These are phyloP conservation scores for Pseudomyrmex pallidus DNA, from an alignment of 1,140 invertebrate genomes.

Conservation along the genomic window DNA sequence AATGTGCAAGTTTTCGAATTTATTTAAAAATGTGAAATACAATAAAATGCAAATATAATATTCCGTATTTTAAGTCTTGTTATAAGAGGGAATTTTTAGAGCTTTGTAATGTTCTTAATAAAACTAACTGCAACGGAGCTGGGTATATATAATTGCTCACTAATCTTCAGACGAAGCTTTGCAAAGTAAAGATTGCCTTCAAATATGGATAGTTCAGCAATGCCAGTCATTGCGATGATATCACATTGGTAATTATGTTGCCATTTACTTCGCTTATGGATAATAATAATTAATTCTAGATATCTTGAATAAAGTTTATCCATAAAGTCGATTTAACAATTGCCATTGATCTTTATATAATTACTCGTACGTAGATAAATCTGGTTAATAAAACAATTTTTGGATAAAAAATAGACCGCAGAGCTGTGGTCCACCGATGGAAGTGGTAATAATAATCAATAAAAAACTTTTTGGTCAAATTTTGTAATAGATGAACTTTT, in stretches of 20 bases:
- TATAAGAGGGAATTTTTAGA: slow-evolving; percentile 47
- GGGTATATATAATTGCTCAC: slow-evolving; percentile 53
- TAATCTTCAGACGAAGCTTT: slow-evolving; percentile 51
- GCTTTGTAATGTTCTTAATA: slow-evolving; percentile 62
- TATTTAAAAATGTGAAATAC: neutral
- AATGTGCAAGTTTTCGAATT: slow-evolving; percentile 7
- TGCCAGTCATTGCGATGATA: slow-evolving; percentile 12
- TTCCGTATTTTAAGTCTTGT: slow-evolving; percentile 42
- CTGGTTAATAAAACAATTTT: too few species aligned
- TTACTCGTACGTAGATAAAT: too few species aligned
- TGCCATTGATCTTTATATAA: neutral
- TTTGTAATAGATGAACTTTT: too few species aligned
- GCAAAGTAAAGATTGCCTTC: slow-evolving; percentile 32
- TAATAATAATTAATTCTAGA: neutral
- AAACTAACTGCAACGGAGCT: slow-evolving; percentile 68
- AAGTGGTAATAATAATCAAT: too few species aligned
- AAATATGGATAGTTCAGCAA: slow-evolving; percentile 19
- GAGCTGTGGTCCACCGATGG: too few species aligned
- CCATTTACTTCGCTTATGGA: neutral
- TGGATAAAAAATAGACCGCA: too few species aligned
- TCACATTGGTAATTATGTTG: too few species aligned
- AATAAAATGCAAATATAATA: slow-evolving; percentile 2
- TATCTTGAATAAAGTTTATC: neutral
- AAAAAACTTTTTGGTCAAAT: too few species aligned
- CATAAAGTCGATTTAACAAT: slow-evolving; percentile 1